Percentiles rank a stretch among this genome's conserved stretches.
phyloP scores from a whole-genome alignment of 2,888 invertebrate genomes.

The Poecilus cupreus region DNA sequence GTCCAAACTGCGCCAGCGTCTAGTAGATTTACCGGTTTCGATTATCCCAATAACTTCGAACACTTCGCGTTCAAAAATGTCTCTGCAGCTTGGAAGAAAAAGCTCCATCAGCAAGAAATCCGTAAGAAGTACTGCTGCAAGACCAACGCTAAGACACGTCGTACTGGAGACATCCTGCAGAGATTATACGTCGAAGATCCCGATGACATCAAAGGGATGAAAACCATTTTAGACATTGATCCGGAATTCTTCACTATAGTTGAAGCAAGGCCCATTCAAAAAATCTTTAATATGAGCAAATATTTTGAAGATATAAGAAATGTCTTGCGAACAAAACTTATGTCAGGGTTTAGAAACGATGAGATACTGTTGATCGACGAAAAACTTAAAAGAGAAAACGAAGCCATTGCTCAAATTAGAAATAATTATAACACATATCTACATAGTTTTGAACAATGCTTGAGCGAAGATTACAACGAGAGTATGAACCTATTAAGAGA shows the following conservation, averaged over 20 bases:
- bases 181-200: conserved; percentile 74
- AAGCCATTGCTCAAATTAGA: conserved; percentile 73
- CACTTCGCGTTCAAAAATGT: conserved; percentile 72
- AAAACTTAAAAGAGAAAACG: conserved; percentile 75
- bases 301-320: conserved; percentile 74
- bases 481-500: conserved; percentile 76
- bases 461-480: conserved; percentile 77
- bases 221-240: conserved; percentile 79
- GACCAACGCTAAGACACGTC: conserved; percentile 68
- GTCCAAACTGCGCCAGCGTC: conserved; percentile 67
- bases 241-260: conserved; percentile 80
- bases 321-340: conserved; percentile 72
- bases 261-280: conserved; percentile 77
- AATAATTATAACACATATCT: conserved; percentile 75
- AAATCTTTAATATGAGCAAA: conserved; percentile 76
- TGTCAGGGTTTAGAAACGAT: conserved; percentile 70
- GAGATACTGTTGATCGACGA: conserved; percentile 74
- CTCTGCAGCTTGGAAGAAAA: conserved; percentile 69
- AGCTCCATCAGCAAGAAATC: conserved; percentile 65
- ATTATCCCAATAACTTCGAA: conserved; percentile 71
- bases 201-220: conserved; percentile 73
- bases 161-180: conserved; percentile 74
- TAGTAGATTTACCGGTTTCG: conserved; percentile 69
- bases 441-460: conserved; percentile 77
- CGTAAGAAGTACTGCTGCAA: conserved; percentile 67